phyloP scores from a whole-genome alignment of 2,797 vertebrate species.

The Lacerta viridis region DNA sequence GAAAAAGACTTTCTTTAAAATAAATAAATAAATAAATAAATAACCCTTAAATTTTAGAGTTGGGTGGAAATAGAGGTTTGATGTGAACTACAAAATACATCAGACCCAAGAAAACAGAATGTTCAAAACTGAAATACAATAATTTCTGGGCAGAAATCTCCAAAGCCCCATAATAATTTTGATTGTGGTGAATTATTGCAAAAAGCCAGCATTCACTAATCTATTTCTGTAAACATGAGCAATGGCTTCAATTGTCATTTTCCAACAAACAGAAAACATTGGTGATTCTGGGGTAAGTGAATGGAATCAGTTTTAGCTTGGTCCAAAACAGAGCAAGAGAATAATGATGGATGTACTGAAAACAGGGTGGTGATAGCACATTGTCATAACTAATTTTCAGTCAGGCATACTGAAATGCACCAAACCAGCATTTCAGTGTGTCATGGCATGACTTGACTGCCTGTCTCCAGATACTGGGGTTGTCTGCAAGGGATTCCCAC shows the following conservation, averaged over 20 bases:
- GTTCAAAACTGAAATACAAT: not conserved
- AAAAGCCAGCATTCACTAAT: slow-evolving; percentile 11
- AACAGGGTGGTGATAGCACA: not conserved
- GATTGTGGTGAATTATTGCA: not conserved
- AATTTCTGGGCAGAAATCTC: slow-evolving; percentile 11
- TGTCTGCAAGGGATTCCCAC: too few species aligned
- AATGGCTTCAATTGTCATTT: not conserved
- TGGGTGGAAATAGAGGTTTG: slow-evolving; percentile 19
- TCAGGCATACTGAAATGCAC: not conserved
- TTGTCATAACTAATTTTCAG: not conserved
- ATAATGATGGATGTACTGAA: not conserved
- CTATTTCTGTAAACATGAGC: not conserved
- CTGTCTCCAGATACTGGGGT: too few species aligned
- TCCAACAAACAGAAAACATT: not conserved
- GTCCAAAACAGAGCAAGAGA: not conserved
- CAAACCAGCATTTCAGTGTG: not conserved
- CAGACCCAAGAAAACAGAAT: not conserved
- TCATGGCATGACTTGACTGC: not conserved
- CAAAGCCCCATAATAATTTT: not conserved
- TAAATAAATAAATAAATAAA: too few species aligned
- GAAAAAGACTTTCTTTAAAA: not conserved
- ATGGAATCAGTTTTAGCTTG: not conserved
- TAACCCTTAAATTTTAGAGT: not conserved
- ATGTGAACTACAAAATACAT: not conserved
- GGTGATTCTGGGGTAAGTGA: not conserved